Base-by-base conservation (phyloP, 1,140 invertebrate genomes). In the Aphaenogaster floridana region DNA sequence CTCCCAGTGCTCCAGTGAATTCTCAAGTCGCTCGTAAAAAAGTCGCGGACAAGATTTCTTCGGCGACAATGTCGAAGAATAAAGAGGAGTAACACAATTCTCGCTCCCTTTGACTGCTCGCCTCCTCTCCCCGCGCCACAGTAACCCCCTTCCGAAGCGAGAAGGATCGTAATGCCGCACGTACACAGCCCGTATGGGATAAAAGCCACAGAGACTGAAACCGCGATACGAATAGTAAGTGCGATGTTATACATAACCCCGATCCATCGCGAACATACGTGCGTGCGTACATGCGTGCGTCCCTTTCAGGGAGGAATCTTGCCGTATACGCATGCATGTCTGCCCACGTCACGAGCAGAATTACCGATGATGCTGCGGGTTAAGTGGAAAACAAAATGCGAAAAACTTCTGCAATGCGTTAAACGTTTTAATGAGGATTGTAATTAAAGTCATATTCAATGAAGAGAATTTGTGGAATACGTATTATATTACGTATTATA, bases 141-240 rank as follows among this genome's bases (percentile, higher is more conserved):
- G 28, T 54, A 59, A 50, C 52, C 50, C 28, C 3, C 57, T 61
- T 48, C 13, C 15, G 15, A 80, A 64, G 15, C 45, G 42, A 79
- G 61, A 52, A 21, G 42, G 57, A 86, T 86, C 59, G 59, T 79
- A 79, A 85, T 85, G 17, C 34, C 45, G 50, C 74, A 86, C 74
- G 83, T 86, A 68, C 61, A 45, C 48, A 39, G 45, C 83, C 63
- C 74, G 59, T 74, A 79, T 79, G 28, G 59, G 74, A 86, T 86
- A 86, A 86, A 66, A 80, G 61, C 36, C 74, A 80, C 76, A 80
- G 61, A 86, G 34, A 86, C 74, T 57, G 61, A 17, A 59, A 50
- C 39, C 63, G 61, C 83, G 83, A 79, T 86, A 54, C 83, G 83
- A 86, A 86, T 86, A 66, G 34, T 39, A 86, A 77, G 39, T 79